Conservation (phyloP, 1,140 invertebrate genomes). For the Dreissena polymorpha region DNA sequence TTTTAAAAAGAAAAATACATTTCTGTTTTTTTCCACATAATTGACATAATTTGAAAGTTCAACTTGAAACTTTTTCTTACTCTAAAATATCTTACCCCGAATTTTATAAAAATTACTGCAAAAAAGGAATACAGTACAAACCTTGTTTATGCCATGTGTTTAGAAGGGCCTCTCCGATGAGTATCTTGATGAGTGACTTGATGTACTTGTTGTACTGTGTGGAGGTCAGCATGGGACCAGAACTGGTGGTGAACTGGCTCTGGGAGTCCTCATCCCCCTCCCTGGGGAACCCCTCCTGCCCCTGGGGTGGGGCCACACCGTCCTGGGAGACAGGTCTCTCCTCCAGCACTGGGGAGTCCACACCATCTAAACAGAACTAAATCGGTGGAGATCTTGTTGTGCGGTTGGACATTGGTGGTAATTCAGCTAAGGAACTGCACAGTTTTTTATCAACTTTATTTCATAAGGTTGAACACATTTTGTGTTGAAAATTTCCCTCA, state of each 20-base stretch:
- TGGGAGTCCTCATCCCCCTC: slow-evolving; percentile 58
- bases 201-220: slow-evolving; percentile 76
- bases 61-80: too few relatives aligned
- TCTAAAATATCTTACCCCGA: too few relatives aligned
- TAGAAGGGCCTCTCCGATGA: slow-evolving; percentile 73
- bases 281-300: slow-evolving; percentile 47
- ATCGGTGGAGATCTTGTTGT: not conserved
- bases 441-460: too few relatives aligned
- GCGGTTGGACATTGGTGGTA: too few relatives aligned
- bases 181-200: slow-evolving; percentile 73
- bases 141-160: slow-evolving; percentile 77
- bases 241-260: slow-evolving; percentile 62
- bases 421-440: too few relatives aligned
- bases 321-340: slow-evolving; percentile 43
- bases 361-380: slow-evolving; percentile 1
- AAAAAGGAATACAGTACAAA: slow-evolving; percentile 21
- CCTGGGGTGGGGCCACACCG: slow-evolving; percentile 1
- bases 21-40: too few relatives aligned
- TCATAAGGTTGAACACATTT: too few relatives aligned
- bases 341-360: slow-evolving; percentile 42
- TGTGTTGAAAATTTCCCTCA: too few relatives aligned
- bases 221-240: slow-evolving; percentile 67
- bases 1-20: too few relatives aligned
- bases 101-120: too few relatives aligned
- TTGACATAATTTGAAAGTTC: too few relatives aligned